Percentiles rank a stretch among this genome's conserved stretches.
These are phyloP conservation scores for Stenurella melanura DNA, from an alignment of 2,888 invertebrate species.

Conservation along the genomic window DNA sequence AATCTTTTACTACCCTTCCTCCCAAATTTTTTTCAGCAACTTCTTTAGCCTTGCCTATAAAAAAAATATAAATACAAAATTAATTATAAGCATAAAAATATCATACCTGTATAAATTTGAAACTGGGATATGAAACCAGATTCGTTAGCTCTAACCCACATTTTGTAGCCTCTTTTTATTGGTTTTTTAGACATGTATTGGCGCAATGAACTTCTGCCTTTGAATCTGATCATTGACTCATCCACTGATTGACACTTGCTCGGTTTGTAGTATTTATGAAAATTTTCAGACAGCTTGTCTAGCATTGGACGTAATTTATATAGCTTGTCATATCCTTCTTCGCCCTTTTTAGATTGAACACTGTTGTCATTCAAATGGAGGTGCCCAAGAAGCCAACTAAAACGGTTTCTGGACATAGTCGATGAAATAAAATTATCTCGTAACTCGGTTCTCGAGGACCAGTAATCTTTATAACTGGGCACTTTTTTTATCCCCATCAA, in stretches of 20 bases:
- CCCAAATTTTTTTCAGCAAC: too few species aligned
- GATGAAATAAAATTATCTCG: slow-evolving; percentile 1
- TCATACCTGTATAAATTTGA: slow-evolving; percentile 24
- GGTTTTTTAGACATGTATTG: not conserved
- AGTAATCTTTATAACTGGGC: slow-evolving; percentile 32
- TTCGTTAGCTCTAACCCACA: slow-evolving; percentile 26
- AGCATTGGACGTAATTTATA: not conserved
- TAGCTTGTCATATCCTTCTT: not conserved
- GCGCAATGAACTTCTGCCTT: not conserved
- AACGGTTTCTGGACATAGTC: not conserved
- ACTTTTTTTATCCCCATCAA: slow-evolving; percentile 25
- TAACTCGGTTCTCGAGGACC: slow-evolving; percentile 15
- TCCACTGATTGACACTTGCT: not conserved
- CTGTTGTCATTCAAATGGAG: slow-evolving; percentile 1
- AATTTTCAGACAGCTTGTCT: not conserved
- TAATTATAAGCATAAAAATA: slow-evolving; percentile 4
- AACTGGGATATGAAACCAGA: slow-evolving; percentile 23
- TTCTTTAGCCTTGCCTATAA: too few species aligned
- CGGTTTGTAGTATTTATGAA: not conserved
- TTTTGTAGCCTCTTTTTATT: slow-evolving; percentile 13
- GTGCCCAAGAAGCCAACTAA: slow-evolving; percentile 8
- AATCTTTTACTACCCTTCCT: too few species aligned
- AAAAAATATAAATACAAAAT: too few species aligned
- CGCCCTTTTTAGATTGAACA: not conserved
- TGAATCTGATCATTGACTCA: too few species aligned